Conservation (phyloP, 2,888 invertebrate genomes). For the Drosophila pegasa region DNA sequence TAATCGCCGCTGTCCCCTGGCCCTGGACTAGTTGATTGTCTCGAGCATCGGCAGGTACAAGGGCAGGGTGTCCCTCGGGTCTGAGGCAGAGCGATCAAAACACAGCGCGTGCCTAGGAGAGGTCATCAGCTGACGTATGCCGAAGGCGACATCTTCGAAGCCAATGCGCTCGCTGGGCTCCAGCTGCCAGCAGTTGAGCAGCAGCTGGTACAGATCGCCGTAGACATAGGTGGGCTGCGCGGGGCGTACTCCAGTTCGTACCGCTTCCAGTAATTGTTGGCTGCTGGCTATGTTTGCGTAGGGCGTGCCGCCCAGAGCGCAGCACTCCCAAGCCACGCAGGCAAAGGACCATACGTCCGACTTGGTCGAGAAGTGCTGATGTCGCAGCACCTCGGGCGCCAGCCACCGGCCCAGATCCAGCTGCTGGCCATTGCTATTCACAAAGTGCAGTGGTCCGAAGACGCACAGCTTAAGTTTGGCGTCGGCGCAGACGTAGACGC, state of each 20-base stretch:
- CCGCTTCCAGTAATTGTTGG: constrained; percentile 88
- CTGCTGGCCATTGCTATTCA: constrained; percentile 87
- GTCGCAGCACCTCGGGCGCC: constrained; percentile 91
- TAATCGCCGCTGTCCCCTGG: not conserved
- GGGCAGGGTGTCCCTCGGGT: constrained; percentile 78
- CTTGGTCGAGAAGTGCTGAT: constrained; percentile 88
- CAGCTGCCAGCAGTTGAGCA: constrained; percentile 93
- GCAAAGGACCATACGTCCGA: constrained; percentile 95
- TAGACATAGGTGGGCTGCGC: constrained; percentile 90
- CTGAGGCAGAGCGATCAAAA: constrained; percentile 75
- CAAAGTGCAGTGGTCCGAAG: constrained; percentile 90
- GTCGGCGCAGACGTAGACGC: constrained; percentile 88
- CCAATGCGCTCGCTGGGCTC: constrained; percentile 92
- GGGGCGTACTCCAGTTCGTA: constrained; percentile 90
- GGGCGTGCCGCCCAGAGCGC: constrained; percentile 92
- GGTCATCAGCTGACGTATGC: constrained; percentile 83
- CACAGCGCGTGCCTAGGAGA: constrained; percentile 83
- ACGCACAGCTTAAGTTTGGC: constrained; percentile 90
- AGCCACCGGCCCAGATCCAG: constrained; percentile 92
- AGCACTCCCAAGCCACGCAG: constrained; percentile 92
- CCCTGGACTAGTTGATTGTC: constrained; percentile 65
- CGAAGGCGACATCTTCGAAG: constrained; percentile 87
- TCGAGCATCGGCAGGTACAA: constrained; percentile 84
- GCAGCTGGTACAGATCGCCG: constrained; percentile 92
- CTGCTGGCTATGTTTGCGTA: constrained; percentile 89